phyloP scores from a whole-genome alignment of 2,113 vertebrate genomes.

The Galemys pyrenaicus region DNA sequence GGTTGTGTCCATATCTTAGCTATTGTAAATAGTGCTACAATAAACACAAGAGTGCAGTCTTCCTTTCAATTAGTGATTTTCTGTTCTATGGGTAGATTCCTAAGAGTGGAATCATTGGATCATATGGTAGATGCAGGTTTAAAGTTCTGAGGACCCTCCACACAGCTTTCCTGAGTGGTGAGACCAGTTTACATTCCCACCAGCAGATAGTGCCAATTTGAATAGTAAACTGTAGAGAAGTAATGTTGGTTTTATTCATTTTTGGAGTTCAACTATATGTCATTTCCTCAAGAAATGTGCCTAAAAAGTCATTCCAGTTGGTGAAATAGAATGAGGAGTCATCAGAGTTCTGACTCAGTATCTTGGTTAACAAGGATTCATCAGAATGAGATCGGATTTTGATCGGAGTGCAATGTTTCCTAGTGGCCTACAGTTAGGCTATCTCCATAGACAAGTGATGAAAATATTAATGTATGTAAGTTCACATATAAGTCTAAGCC shows the following conservation, averaged over 20 bases:
- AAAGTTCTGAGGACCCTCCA: no score
- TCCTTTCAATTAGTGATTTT: no score
- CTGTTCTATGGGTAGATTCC: no score
- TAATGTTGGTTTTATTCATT: conserved; percentile 18
- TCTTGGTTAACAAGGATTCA: conserved; percentile 43
- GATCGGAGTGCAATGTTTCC: neutral
- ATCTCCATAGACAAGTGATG: neutral
- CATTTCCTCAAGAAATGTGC: neutral
- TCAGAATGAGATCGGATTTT: conserved; percentile 2
- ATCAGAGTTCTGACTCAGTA: neutral
- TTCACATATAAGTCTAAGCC: neutral
- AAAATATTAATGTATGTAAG: neutral
- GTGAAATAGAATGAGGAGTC: neutral
- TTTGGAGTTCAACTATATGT: neutral
- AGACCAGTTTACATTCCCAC: no score
- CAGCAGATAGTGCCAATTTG: neutral
- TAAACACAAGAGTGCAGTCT: no score
- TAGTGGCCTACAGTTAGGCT: neutral
- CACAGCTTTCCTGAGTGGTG: no score
- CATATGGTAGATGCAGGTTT: no score
- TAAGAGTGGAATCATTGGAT: no score
- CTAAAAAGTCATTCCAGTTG: neutral
- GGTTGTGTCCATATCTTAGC: no score
- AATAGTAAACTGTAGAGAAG: conserved; percentile 19
- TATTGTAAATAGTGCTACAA: no score